These are phyloP conservation scores for Zingel zingel DNA, from an alignment of 2,113 vertebrate genomes.

Conservation along the genomic window DNA sequence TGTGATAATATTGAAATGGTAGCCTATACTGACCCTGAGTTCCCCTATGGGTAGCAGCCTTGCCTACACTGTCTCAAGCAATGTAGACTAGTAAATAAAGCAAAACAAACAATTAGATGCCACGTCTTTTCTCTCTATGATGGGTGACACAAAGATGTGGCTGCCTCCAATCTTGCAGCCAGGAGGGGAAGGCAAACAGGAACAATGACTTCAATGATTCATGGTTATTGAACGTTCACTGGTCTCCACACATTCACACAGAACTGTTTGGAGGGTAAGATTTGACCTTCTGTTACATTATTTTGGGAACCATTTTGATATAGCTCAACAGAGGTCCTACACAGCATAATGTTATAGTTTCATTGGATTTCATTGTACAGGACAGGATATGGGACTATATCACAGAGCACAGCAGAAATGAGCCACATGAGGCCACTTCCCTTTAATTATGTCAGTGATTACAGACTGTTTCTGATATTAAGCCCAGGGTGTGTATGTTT, in stretches of 20 bases:
- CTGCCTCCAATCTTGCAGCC: conserved; percentile 15
- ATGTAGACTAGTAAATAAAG: background rate
- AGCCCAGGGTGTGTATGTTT: conserved; percentile 8
- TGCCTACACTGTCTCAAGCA: background rate
- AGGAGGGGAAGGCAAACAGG: conserved; percentile 41
- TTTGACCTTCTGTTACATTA: conserved; percentile 59
- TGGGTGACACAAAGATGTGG: conserved; percentile 20
- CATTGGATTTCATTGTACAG: conserved; percentile 1
- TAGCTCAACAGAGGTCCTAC: background rate
- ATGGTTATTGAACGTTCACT: conserved; percentile 62
- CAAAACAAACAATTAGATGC: background rate
- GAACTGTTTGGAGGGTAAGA: conserved; percentile 1
- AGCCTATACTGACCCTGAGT: background rate
- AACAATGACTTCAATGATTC: conserved; percentile 77
- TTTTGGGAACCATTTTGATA: background rate
- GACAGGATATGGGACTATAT: background rate
- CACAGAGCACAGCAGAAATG: conserved; percentile 1
- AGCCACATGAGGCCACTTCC: conserved; percentile 30
- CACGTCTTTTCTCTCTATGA: background rate
- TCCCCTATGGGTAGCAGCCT: background rate
- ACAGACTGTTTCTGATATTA: conserved; percentile 36
- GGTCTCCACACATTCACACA: conserved; percentile 25
- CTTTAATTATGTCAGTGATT: conserved; percentile 29
- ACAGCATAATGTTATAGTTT: conserved; percentile 5
- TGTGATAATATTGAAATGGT: background rate